Evolutionary conservation across 1,140 invertebrate genomes (phyloP).

Genomic region (Andricus grossulariae): DNA sequence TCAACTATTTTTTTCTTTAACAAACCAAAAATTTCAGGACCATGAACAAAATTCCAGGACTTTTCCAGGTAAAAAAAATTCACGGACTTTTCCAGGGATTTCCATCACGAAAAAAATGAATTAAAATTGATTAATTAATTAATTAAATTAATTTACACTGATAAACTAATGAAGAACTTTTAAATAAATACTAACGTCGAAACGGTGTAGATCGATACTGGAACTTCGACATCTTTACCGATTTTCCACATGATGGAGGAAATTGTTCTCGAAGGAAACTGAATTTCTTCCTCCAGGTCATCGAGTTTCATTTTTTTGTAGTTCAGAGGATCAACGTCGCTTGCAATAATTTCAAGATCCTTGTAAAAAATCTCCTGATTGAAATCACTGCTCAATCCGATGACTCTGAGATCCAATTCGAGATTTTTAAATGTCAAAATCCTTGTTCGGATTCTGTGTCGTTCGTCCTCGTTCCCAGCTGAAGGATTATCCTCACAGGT

Average conservation of each 20-base stretch:
- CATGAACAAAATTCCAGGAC: too few relatives aligned
- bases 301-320: constrained; percentile 44
- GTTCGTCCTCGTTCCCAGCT: constrained; percentile 35
- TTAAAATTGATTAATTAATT: too few relatives aligned
- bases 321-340: constrained; percentile 34
- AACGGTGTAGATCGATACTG: constrained; percentile 46
- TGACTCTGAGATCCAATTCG: constrained; percentile 44
- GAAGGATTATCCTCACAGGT: constrained; percentile 55
- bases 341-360: constrained; percentile 56
- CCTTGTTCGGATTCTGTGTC: constrained; percentile 42
- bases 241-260: constrained; percentile 47
- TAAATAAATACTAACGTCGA: constrained; percentile 44
- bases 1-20: too few relatives aligned
- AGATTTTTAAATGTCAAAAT: constrained; percentile 41
- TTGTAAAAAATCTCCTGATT: constrained; percentile 53
- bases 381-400: constrained; percentile 52
- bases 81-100: too few relatives aligned
- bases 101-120: too few relatives aligned
- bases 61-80: too few relatives aligned
- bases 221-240: constrained; percentile 42
- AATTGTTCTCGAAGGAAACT: constrained; percentile 47
- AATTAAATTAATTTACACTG: too few relatives aligned
- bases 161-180: too few relatives aligned
- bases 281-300: constrained; percentile 53
- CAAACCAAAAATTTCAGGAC: too few relatives aligned